Conservation (phyloP, 2,888 invertebrate genomes). For the Oscheius onirici region DNA sequence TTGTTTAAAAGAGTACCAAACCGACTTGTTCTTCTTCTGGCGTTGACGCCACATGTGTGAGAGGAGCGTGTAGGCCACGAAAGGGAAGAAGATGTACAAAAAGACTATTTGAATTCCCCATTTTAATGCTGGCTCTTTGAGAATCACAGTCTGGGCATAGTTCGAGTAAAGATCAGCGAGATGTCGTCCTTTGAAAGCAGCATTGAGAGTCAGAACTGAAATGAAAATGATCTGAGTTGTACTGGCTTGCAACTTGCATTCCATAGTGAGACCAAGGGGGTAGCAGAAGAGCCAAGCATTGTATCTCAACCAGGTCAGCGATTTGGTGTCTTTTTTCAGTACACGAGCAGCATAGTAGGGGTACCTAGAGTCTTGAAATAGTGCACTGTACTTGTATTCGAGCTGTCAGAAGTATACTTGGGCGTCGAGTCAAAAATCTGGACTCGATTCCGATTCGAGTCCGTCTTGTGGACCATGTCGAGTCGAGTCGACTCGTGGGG, state of each 20-base stretch:
- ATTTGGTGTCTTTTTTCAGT: slow-evolving; percentile 71
- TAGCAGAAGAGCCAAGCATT: slow-evolving; percentile 92
- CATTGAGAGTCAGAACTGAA: slow-evolving; percentile 8
- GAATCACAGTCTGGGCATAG: background rate
- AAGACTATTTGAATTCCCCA: slow-evolving; percentile 5
- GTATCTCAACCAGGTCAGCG: slow-evolving; percentile 90
- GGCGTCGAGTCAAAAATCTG: too few species aligned
- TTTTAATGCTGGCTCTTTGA: slow-evolving; percentile 3
- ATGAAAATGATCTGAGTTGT: too few species aligned
- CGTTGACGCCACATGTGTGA: slow-evolving; percentile 22
- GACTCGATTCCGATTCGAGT: too few species aligned
- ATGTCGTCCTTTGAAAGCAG: slow-evolving; percentile 1
- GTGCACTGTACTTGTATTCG: background rate
- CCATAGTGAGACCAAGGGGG: slow-evolving; percentile 87
- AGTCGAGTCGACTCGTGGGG: background rate
- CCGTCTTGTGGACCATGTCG: too few species aligned
- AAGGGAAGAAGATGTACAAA: slow-evolving; percentile 27
- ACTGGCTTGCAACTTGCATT: slow-evolving; percentile 77
- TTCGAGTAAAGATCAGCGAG: background rate
- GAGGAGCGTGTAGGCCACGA: slow-evolving; percentile 16
- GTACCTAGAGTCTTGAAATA: slow-evolving; percentile 75
- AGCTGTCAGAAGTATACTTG: background rate
- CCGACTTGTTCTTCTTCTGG: slow-evolving; percentile 12
- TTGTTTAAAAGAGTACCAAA: background rate
- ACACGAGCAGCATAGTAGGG: slow-evolving; percentile 82